phyloP scores from a whole-genome alignment of 2,888 invertebrate species.

The Euplexia lucipara region DNA sequence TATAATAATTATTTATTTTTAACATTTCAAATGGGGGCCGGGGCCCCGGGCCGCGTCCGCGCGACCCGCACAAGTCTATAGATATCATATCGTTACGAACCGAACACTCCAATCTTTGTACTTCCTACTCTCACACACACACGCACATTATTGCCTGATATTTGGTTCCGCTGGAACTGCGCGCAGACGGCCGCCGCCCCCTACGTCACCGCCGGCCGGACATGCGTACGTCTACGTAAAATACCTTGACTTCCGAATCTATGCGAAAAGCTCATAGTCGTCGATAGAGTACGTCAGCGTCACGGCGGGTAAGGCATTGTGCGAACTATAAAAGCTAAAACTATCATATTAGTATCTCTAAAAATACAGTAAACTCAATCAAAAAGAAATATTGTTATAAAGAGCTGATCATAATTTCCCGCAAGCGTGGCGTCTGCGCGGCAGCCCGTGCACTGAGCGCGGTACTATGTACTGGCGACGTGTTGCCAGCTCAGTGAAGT shows the following conservation, averaged over 20 bases:
- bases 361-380: conserved; percentile 69
- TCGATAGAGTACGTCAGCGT: conserved; percentile 24
- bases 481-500: conserved; percentile 17
- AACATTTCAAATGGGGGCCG: conserved; percentile 82
- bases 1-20: conserved; percentile 88
- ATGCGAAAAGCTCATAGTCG: conserved; percentile 40
- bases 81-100: conserved; percentile 60
- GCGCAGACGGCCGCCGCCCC: conserved; percentile 60
- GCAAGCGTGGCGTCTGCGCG: conserved; percentile 53
- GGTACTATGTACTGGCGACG: conserved; percentile 26
- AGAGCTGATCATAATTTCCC: conserved; percentile 63
- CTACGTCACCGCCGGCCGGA: too few species aligned
- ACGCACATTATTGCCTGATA: conserved; percentile 75
- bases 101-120: conserved; percentile 75
- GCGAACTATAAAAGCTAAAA: conserved; percentile 68
- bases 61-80: conserved; percentile 69
- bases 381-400: conserved; percentile 70
- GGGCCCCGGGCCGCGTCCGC: conserved; percentile 65
- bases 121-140: conserved; percentile 74
- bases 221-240: conserved; percentile 52
- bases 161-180: conserved; percentile 71
- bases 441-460: conserved; percentile 63
- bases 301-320: conserved; percentile 63
- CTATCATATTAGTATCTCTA: conserved; percentile 66
- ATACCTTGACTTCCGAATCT: conserved; percentile 57